phyloP scores from a whole-genome alignment of 2,797 vertebrate genomes.

The Alcedo quadribrachys region DNA sequence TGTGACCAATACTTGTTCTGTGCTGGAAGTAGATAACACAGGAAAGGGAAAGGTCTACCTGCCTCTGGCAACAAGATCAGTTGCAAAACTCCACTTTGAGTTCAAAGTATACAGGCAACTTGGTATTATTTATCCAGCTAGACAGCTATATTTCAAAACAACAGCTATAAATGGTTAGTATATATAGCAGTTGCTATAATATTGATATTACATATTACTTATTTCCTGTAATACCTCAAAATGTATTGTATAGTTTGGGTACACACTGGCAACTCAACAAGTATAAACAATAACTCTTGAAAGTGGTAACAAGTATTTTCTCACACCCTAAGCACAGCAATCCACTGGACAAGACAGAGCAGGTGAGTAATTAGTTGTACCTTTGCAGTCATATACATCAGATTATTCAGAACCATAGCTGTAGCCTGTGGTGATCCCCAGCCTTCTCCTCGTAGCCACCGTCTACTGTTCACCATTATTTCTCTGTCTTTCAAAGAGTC shows the following conservation, averaged over 20 bases:
- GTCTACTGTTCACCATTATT: constrained; percentile 93
- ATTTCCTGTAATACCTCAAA: neutral
- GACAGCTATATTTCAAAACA: neutral
- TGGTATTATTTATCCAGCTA: neutral
- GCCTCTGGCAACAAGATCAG: neutral
- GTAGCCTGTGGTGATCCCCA: constrained; percentile 98
- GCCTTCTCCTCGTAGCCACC: constrained; percentile 95
- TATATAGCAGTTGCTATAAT: neutral
- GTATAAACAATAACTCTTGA: neutral
- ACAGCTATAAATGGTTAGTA: neutral
- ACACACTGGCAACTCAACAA: neutral
- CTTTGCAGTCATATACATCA: constrained; percentile 99
- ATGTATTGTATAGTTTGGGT: neutral
- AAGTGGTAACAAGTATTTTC: neutral
- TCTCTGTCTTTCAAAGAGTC: constrained; percentile 85
- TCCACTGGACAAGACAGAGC: neutral
- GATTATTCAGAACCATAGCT: constrained; percentile 98
- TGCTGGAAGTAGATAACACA: neutral
- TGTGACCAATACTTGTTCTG: neutral
- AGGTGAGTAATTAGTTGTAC: constrained; percentile 69
- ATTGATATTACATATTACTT: neutral
- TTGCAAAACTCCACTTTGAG: neutral
- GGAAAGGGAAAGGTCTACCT: neutral
- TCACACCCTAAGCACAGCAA: neutral
- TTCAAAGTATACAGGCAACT: neutral